Percentiles rank a stretch among this genome's conserved stretches.
Evolutionary conservation across 2,797 vertebrate species (phyloP).

Genomic region (Acanthiza pusilla): DNA sequence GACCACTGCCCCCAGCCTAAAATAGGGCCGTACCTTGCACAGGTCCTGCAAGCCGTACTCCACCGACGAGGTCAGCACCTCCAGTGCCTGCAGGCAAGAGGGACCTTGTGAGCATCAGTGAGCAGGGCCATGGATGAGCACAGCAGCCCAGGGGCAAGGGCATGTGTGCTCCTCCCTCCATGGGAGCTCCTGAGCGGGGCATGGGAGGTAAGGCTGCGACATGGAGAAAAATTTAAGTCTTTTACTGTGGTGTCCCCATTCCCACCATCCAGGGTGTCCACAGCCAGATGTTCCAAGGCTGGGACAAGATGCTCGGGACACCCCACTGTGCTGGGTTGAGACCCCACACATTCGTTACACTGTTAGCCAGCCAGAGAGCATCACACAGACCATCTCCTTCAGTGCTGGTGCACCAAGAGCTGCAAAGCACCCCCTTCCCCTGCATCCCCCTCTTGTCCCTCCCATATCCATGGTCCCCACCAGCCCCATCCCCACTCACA

Average conservation of each 20-base stretch:
- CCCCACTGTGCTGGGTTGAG: background rate
- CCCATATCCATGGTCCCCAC: background rate
- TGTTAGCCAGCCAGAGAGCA: background rate
- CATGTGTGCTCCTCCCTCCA: rapidly evolving
- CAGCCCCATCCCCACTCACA: slow-evolving; percentile 59
- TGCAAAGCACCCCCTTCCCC: background rate
- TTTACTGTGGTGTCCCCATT: background rate
- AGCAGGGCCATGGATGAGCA: rapidly evolving
- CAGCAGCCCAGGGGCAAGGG: background rate
- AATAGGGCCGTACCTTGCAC: slow-evolving; percentile 54
- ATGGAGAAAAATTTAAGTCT: background rate
- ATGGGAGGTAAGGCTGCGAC: background rate
- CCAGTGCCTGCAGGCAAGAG: slow-evolving; percentile 62
- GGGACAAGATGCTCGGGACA: background rate
- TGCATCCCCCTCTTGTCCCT: background rate
- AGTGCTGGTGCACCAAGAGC: background rate
- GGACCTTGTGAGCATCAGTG: background rate
- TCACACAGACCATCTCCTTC: background rate
- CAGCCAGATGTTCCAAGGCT: background rate
- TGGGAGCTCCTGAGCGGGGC: background rate
- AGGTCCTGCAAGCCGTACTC: slow-evolving; percentile 75
- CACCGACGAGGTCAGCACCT: slow-evolving; percentile 75
- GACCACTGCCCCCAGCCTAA: background rate
- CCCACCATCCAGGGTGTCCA: background rate
- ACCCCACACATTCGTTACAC: background rate